Evolutionary conservation across 2,113 vertebrate species (phyloP).

Genomic region (pig (Sus scrofa)): T2T-Sscrofa CM000813.6:140631001-140631500

Average conservation of each 20-base stretch:
- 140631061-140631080: neutral
- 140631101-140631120: neutral
- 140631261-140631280: neutral
- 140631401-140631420: neutral
- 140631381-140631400: neutral
- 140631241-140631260: neutral
- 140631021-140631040: neutral
- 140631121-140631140: neutral
- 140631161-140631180: neutral
- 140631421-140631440: neutral
- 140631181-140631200: neutral
- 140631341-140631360: neutral
- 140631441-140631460: neutral
- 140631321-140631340: slow-evolving; percentile 2
- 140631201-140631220: neutral
- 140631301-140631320: slow-evolving; percentile 9
- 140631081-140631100: neutral
- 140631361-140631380: neutral
- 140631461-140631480: neutral
- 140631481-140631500: neutral
- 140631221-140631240: neutral
- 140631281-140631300: neutral
- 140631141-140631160: neutral
- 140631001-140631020: neutral
- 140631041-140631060: neutral